Base-by-base conservation (phyloP, 2,113 vertebrate genomes). In the Corapipo altera region DNA sequence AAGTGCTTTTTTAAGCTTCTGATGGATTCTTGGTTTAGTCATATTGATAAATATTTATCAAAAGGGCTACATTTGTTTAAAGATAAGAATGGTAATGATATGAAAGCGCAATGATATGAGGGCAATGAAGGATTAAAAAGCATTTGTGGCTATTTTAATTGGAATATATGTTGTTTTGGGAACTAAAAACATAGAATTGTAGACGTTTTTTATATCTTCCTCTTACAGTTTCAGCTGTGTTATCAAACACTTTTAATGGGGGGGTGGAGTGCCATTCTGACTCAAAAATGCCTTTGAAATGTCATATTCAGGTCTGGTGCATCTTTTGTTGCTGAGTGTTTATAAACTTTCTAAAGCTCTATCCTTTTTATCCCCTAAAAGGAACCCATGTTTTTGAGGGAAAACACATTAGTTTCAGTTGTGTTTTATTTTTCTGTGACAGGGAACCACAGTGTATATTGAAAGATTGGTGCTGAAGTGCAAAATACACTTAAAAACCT, bases 1-100 rank as follows among this genome's bases (percentile, higher is more conserved):
- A 67, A 80, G 71, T 93, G 79, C 67, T 81, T 93, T 91, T 92
- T 41, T 86, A 44, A 62, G 86, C 76, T 91, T 90, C 72, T 95
- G 94, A 62, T 91, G 39, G 59, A 74, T 93, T 86, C 39, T 81
- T 89, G 30, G 23, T 78, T 92, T 93, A 86, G 80, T 87, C 30
- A 19, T 75, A 57, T 70, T 64, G 77, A 81, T 88, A 91, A 88
- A 81, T 82, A 79, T 82, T 93, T 76, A 91, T 62, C 74, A 66
- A 76, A 93, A 85, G 20, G 27, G 12, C 43, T 65, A 32, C 44
- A 7, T 82, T 89, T 90, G 24, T 65, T 93, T 91, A 89, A 51
- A 89, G 48, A 49, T 49, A 44, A 81, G 77, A 59, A 72, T 16
- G 19, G 22, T 73, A 81, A 75, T 24, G 37, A 24, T 33, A 52